phyloP scores from a whole-genome alignment of 2,113 vertebrate species.

The Alexandromys fortis region DNA sequence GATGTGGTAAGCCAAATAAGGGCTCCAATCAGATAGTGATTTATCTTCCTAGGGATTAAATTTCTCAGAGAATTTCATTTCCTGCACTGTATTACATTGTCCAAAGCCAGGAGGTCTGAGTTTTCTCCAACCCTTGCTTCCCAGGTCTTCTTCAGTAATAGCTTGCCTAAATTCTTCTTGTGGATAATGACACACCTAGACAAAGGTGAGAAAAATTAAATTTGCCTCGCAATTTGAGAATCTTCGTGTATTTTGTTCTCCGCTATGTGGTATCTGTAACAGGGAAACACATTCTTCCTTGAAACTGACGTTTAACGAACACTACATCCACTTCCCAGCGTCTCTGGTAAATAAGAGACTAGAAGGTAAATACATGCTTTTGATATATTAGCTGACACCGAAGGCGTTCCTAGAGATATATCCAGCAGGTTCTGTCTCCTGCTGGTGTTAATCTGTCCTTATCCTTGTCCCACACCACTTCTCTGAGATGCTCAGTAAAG shows the following conservation, averaged over 20 bases:
- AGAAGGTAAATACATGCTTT: not conserved
- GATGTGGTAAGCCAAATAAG: not conserved
- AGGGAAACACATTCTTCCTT: not conserved
- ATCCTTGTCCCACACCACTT: not conserved
- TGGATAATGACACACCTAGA: not conserved
- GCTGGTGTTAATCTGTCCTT: not conserved
- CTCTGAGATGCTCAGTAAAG: not conserved
- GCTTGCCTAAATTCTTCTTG: not conserved
- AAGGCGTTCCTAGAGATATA: not conserved
- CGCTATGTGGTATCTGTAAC: not conserved
- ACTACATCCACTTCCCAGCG: not conserved
- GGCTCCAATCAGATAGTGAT: not conserved
- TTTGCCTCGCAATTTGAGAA: not conserved
- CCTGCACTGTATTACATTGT: not conserved
- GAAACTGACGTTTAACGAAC: not conserved
- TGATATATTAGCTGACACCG: not conserved
- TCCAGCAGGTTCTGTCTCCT: not conserved
- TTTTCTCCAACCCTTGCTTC: not conserved
- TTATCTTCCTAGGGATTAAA: not conserved
- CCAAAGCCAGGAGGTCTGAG: not conserved
- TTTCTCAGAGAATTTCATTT: not conserved
- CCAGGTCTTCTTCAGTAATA: not conserved
- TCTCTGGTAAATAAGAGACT: not conserved
- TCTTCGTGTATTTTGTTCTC: not conserved
- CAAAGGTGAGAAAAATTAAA: not conserved